These are phyloP conservation scores for Leptocoma aspasia DNA, from an alignment of 2,113 vertebrate genomes.

Conservation along the genomic window DNA sequence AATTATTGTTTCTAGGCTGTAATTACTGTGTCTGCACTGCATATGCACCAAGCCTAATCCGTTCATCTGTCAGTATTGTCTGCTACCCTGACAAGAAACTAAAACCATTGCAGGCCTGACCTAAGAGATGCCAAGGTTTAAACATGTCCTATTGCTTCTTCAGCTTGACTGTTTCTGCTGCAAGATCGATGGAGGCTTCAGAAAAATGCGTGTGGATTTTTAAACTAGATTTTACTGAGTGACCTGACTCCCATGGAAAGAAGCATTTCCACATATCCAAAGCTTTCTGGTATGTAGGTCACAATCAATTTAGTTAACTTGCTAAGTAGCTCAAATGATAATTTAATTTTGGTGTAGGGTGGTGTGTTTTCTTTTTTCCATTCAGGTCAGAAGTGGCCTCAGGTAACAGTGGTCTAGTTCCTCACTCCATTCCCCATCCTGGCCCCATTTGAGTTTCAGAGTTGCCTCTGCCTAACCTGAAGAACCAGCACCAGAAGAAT, in stretches of 20 bases:
- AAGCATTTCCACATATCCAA: neutral
- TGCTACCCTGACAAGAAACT: neutral
- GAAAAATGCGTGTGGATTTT: neutral
- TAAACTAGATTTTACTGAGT: neutral
- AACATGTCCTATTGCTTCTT: neutral
- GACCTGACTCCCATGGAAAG: neutral
- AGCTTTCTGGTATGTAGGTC: conserved; percentile 47
- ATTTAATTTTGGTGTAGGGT: conserved; percentile 27
- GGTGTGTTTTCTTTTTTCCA: neutral
- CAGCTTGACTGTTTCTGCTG: neutral
- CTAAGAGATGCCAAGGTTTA: neutral
- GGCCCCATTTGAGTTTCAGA: neutral
- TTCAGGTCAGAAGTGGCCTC: conserved; percentile 14
- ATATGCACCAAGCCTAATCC: conserved; percentile 2
- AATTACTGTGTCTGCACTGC: conserved; percentile 27
- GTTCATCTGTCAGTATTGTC: neutral
- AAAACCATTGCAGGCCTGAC: neutral
- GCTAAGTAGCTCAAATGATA: conserved; percentile 30
- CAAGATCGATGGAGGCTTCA: neutral
- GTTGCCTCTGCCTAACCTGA: neutral
- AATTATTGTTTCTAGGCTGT: conserved; percentile 19
- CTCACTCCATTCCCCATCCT: neutral
- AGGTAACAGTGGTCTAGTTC: neutral
- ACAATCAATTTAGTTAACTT: conserved; percentile 60
- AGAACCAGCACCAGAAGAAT: neutral